Conservation (phyloP, 1,140 invertebrate species). For the Eriocheir sinensis region DNA sequence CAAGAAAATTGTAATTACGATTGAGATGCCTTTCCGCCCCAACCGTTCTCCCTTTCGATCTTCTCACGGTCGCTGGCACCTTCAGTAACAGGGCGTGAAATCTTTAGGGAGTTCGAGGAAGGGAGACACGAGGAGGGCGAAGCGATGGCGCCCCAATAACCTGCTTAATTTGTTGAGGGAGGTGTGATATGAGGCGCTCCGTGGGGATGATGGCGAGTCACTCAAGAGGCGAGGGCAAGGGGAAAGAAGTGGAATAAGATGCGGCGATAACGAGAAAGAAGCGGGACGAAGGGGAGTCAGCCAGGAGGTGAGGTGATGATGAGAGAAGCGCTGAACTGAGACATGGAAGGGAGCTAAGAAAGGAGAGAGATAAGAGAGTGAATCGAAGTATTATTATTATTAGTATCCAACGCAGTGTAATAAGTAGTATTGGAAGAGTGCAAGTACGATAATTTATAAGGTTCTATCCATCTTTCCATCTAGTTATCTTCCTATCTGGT, state of each 20-base stretch:
- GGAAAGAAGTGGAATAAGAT: not conserved
- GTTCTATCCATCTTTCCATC: no score
- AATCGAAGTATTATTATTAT: not conserved
- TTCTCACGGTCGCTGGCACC: not conserved
- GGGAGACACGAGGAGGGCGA: no score
- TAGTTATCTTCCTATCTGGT: no score
- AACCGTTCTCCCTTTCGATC: conserved; percentile 17
- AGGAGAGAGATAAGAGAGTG: not conserved
- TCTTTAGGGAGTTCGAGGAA: not conserved
- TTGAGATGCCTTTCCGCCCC: not conserved
- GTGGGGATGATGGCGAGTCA: not conserved
- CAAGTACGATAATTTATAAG: not conserved
- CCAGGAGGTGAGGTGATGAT: not conserved
- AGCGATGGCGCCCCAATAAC: no score
- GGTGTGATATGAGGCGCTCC: not conserved
- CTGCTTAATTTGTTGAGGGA: not conserved
- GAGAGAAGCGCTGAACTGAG: not conserved
- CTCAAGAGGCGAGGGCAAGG: not conserved
- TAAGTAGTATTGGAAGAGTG: no score
- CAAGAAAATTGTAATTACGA: not conserved
- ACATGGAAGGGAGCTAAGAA: not conserved
- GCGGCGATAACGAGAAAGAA: not conserved
- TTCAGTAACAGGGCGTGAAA: not conserved
- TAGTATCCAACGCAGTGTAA: no score
- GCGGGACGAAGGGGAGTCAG: not conserved